phyloP scores from a whole-genome alignment of 2,113 vertebrate species.

The Xenopus laevis region DNA sequence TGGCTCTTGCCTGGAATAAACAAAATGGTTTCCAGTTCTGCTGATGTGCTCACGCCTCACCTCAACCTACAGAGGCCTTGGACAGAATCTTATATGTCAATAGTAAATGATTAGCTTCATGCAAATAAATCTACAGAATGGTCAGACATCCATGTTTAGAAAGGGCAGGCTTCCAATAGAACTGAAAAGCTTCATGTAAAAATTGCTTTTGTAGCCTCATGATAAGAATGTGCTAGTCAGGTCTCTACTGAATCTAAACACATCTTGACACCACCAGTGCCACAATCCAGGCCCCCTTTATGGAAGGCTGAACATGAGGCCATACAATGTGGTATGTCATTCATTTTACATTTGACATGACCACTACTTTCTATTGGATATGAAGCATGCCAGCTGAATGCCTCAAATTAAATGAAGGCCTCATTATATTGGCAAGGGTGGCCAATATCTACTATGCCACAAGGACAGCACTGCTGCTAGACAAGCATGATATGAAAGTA shows the following conservation, averaged over 20 bases:
- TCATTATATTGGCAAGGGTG: neutral
- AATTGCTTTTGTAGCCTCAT: slow-evolving; percentile 81
- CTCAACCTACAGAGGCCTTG: slow-evolving; percentile 60
- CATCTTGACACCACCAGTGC: slow-evolving; percentile 11
- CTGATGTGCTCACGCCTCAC: slow-evolving; percentile 52
- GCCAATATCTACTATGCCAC: neutral
- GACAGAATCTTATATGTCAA: slow-evolving; percentile 49
- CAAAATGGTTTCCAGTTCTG: slow-evolving; percentile 64
- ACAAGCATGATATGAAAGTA: slow-evolving; percentile 47
- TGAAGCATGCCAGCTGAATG: neutral
- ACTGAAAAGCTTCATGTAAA: slow-evolving; percentile 62
- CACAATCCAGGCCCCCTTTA: neutral
- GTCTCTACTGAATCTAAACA: slow-evolving; percentile 45
- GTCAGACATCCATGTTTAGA: slow-evolving; percentile 50
- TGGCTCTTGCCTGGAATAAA: slow-evolving; percentile 93
- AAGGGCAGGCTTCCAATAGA: slow-evolving; percentile 52
- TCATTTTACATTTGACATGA: neutral
- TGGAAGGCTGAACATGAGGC: slow-evolving; percentile 27
- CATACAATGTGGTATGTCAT: neutral
- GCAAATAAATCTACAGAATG: slow-evolving; percentile 63
- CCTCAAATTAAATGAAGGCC: neutral
- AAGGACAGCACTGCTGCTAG: slow-evolving; percentile 31
- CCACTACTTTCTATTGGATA: neutral
- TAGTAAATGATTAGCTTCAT: slow-evolving; percentile 59
- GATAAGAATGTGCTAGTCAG: slow-evolving; percentile 56